These are phyloP conservation scores for Drosophila subquinaria DNA, from an alignment of 2,888 invertebrate species.

Conservation along the genomic window DNA sequence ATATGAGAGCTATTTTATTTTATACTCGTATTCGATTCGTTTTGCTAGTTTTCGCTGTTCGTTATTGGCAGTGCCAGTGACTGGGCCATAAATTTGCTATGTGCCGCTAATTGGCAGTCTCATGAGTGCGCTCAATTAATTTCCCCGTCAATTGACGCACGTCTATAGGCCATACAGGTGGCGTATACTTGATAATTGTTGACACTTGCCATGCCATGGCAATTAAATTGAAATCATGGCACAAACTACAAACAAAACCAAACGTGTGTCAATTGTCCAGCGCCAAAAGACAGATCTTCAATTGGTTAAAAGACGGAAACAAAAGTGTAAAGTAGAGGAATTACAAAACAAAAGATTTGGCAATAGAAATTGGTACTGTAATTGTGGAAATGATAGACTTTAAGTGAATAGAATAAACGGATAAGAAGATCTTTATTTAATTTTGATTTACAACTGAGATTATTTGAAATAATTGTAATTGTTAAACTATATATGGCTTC, in stretches of 20 bases:
- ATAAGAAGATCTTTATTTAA: neutral
- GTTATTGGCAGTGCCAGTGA: neutral
- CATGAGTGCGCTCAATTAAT: conserved; percentile 77
- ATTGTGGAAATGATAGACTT: neutral
- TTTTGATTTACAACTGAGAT: neutral
- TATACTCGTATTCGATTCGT: conserved; percentile 26
- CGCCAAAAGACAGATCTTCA: conserved; percentile 1
- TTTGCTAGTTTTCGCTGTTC: conserved; percentile 29
- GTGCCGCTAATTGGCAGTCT: conserved; percentile 72
- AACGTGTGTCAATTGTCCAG: conserved; percentile 13
- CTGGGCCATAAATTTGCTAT: conserved; percentile 64
- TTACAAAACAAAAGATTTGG: neutral
- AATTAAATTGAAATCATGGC: conserved; percentile 64
- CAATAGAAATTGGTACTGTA: neutral
- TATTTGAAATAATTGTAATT: too few species aligned
- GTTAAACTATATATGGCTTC: too few species aligned
- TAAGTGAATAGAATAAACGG: neutral
- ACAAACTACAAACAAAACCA: conserved; percentile 6
- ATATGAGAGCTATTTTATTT: conserved; percentile 45
- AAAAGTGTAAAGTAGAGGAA: neutral
- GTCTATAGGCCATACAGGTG: conserved; percentile 57
- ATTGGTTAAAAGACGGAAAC: conserved; percentile 10
- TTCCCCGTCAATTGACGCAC: conserved; percentile 73
- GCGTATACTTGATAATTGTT: conserved; percentile 79
- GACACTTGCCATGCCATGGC: conserved; percentile 65